Evolutionary conservation across 2,888 invertebrate genomes (phyloP), one percentile per base, ranked within the genome.

Genomic region (Caenorhabditis doughertyi): DNA sequence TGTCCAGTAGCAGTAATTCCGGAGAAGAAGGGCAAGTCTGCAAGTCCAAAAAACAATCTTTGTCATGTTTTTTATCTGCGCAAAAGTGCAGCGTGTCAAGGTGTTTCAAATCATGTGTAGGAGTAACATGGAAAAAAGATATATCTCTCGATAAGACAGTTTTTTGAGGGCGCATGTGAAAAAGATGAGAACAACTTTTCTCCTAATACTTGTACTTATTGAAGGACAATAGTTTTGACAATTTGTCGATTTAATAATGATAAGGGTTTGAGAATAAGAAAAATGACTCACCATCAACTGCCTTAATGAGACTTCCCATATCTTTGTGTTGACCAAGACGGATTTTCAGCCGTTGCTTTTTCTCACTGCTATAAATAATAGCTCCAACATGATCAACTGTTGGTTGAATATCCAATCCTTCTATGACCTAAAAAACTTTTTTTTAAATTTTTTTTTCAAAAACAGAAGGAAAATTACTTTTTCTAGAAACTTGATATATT

Each of bases 1-100:
- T 86, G 74, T 32, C 89, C 89, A 35, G 88, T 89, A n/a, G 89
- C 87, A n/a, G 89, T 89, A 42, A 88, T 86, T 42, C 89, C 89
- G 65, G 84, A 81, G 67, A 85, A 85, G 70, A 86, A 86, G 5
- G 86, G 86, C 8, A 86, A 58, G n/a, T 71, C 86, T 84, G 73
- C 49, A 82, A 56, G 53, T 29, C 44, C 60, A 60, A 67, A 68
- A 64, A 70, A 53, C 79, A 44, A 64, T 64, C n/a, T 64, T 47
- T 55, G 64, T 39, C 29, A 27, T 47, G 68, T 65, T 71, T 68
- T 55, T 62, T 32, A 49, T 29, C n/a, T 29, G 29, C 35, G 51
- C 51, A 32, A 79, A 71, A 79, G 71, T 79, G 51, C 79, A 71
- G 51, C 55, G 27, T 77, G 68, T 68, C 67, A 76, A 76, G 60